These are phyloP conservation scores for Nineta flava DNA, from an alignment of 2,888 invertebrate species.

Conservation along the genomic window DNA sequence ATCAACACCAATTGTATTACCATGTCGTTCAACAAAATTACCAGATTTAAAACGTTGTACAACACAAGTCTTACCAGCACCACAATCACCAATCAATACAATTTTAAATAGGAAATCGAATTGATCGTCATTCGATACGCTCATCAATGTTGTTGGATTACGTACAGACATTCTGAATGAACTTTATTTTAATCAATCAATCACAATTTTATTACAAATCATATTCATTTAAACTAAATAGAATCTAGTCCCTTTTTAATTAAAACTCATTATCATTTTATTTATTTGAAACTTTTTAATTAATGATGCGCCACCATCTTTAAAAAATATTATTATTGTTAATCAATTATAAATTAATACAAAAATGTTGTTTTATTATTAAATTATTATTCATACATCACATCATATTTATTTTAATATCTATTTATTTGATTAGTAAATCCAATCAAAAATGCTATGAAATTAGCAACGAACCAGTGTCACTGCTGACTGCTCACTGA, in stretches of 20 bases:
- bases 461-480: too few relatives aligned
- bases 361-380: too few relatives aligned
- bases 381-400: too few relatives aligned
- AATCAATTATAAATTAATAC: too few relatives aligned
- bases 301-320: too few relatives aligned
- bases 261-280: background rate
- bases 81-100: constrained; percentile 82
- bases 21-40: constrained; percentile 87
- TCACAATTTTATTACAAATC: background rate
- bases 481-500: too few relatives aligned
- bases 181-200: constrained; percentile 8
- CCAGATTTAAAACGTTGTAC: constrained; percentile 93
- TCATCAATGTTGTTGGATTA: constrained; percentile 61
- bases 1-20: constrained; percentile 94
- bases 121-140: constrained; percentile 54
- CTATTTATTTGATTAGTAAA: too few relatives aligned
- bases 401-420: too few relatives aligned
- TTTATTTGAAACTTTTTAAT: too few relatives aligned
- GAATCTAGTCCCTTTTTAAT: background rate
- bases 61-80: constrained; percentile 86
- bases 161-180: constrained; percentile 65
- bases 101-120: constrained; percentile 95
- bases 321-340: too few relatives aligned
- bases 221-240: background rate
- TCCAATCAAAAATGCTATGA: too few relatives aligned